A percentile compares a stretch with the other conserved stretches of the same genome.
These are phyloP conservation scores for Embidobia sp. DNA, from an alignment of 2,888 invertebrate genomes.

Conservation along the genomic window DNA sequence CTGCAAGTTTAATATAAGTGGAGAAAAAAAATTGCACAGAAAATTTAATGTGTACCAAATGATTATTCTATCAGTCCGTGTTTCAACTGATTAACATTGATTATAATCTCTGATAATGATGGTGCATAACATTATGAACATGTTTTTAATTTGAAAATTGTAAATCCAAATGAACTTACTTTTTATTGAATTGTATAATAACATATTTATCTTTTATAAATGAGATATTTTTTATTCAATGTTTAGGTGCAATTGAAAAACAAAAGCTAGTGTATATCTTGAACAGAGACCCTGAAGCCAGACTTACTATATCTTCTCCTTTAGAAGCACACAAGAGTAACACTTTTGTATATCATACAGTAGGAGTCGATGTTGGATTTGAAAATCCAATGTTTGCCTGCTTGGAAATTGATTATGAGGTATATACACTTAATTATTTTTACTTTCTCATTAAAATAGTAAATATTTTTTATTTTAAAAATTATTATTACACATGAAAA, in stretches of 20 bases:
- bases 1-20: too few species aligned
- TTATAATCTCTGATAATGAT: conserved; percentile 75
- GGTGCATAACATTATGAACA: too few species aligned
- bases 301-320: conserved; percentile 98
- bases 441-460: too few species aligned
- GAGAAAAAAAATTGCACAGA: too few species aligned
- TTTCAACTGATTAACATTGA: conserved; percentile 79
- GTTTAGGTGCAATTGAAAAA: conserved; percentile 95
- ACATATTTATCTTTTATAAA: too few species aligned
- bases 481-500: too few species aligned
- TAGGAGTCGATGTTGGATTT: conserved; percentile 99
- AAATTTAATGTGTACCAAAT: too few species aligned
- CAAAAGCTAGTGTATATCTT: conserved; percentile 99
- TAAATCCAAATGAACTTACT: too few species aligned
- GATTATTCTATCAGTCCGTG: conserved; percentile 74
- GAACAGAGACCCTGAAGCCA: conserved; percentile 98
- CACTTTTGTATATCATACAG: conserved; percentile 98
- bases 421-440: conserved; percentile 69
- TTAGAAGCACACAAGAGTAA: conserved; percentile 99
- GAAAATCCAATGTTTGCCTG: conserved; percentile 99
- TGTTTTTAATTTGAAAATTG: too few species aligned
- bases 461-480: too few species aligned
- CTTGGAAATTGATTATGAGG: conserved; percentile 99
- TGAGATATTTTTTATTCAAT: neutral
- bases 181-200: too few species aligned